Percentiles rank a stretch among this genome's conserved stretches.
phyloP scores from a whole-genome alignment of 2,113 vertebrate genomes.

The Engystomops pustulosus region DNA sequence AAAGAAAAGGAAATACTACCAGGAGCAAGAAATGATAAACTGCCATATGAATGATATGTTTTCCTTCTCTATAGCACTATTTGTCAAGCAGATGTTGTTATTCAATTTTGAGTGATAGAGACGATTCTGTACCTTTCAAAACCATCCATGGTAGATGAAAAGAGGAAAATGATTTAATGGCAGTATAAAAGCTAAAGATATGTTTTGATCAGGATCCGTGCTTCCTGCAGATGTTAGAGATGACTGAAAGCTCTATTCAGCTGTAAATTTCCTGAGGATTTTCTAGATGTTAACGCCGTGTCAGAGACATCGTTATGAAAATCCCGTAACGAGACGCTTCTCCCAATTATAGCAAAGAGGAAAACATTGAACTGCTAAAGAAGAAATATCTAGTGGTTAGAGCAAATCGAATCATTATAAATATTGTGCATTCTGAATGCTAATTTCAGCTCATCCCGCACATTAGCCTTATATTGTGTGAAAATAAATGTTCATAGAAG shows the following conservation, averaged over 20 bases:
- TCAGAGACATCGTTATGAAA: conserved; percentile 59
- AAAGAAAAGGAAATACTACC: conserved; percentile 58
- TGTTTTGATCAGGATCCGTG: conserved; percentile 63
- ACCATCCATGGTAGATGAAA: conserved; percentile 63
- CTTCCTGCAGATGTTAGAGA: conserved; percentile 71
- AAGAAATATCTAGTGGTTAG: conserved; percentile 45
- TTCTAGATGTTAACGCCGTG: conserved; percentile 55
- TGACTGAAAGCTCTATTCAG: conserved; percentile 66
- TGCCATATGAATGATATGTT: conserved; percentile 68
- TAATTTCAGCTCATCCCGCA: conserved; percentile 13
- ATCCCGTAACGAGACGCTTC: conserved; percentile 52
- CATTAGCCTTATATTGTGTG: conserved; percentile 15
- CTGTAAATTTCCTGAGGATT: conserved; percentile 66
- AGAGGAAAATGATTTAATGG: conserved; percentile 66
- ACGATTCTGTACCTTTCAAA: conserved; percentile 71
- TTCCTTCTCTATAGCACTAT: conserved; percentile 67
- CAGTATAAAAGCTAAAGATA: conserved; percentile 68
- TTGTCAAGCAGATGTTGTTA: conserved; percentile 70
- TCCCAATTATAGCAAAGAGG: conserved; percentile 54
- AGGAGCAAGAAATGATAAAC: conserved; percentile 62
- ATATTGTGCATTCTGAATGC: conserved; percentile 35
- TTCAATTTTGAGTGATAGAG: conserved; percentile 70
- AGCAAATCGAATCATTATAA: conserved; percentile 55
- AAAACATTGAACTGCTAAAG: conserved; percentile 49
- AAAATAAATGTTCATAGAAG: conserved; percentile 13